Base-by-base conservation (phyloP, 2,888 invertebrate genomes). In the Corythucha ciliata region DNA sequence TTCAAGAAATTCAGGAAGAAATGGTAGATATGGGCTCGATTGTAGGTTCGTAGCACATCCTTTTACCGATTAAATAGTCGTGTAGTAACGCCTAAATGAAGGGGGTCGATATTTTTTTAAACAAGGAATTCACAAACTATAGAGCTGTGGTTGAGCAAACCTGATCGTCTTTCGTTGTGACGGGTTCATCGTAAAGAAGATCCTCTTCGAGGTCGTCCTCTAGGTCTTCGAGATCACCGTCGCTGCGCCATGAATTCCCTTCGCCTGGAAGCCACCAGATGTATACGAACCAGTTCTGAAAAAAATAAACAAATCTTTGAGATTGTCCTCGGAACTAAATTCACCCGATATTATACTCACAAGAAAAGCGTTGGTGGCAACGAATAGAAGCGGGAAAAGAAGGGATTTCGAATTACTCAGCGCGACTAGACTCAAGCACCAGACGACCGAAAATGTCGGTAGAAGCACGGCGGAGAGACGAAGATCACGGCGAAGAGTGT, bases 381-480 rank as follows among this genome's bases (percentile, higher is more conserved):
- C 51, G 21, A 58, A 60, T 10, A 60, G 57, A 10, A 60, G 53
- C 14, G 60, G 57, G 37, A 59, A 58, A n/a, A 60, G 55, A 6
- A 62, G 52, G 25, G 59, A 68, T 52, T 68, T 69, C 2, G 78
- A 74, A 63, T 82, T 81, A 64, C 83, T 82, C 33, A 83, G 72
- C 1, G 82, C 81, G 25, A 82, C 73, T 4, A 83, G 81, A 1
- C 80, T 80, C 67, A 81, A 75, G 59, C 82, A 81, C 83, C 83
- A 83, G 60, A 80, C 78, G 18, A 82, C 75, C 10, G 79, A 78
- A 62, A 81, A 80, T 57, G 79, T 74, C 14, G 82, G 82, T 62
- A 83, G 77, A 60, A 83, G 66, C n/a, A 79, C 74, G 36, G 82
- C 74, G 41, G 81, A 75, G 3, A 79, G 61, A 52, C 62, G 58